Evolutionary conservation across 2,113 vertebrate species (phyloP), one percentile per base, ranked within the genome.

Genomic region (Crotalus viridis): DNA sequence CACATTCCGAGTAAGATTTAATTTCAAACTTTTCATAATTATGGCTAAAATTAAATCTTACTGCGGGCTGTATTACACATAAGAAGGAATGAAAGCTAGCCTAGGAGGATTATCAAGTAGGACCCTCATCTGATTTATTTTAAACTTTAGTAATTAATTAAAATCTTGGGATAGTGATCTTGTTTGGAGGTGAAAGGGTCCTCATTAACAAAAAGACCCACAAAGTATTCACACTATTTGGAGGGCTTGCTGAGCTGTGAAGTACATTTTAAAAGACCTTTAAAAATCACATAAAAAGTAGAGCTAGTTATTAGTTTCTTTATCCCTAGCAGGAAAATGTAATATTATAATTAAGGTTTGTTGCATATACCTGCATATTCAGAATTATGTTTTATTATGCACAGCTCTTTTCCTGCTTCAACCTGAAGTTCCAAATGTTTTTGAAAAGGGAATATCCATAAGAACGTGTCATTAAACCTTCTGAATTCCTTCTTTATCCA

Each of bases 1-100:
- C 94, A 98, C 96, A 97, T 96, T 94, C 96, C 95, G 94, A 96
- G 97, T 97, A 97, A 98, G 96, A 98, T 98, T 98, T 98, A 98
- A 98, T 98, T 98, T 97, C 97, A 97, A 98, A 98, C 97, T 97
- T 98, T 61, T 90, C 21, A 57, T 98, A 98, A 98, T 98, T 98
- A 98, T 96, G 97, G 97, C 97, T 98, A 97, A 98, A 98, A 98
- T 98, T 98, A 98, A 98, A 98, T 98, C 97, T 98, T 97, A 96
- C 97, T 95, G 96, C 97, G 95, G 89, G 97, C 97, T 97, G 96
- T 97, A 98, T 98, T 97, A 97, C 95, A 97, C 95, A 97, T 96
- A 97, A 97, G 96, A 94, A 96, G 95, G 96, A 97, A 97, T 97
- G 98, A 97, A 98, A 98, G 97, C 93, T 94, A 94, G 96, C 93